A percentile compares a stretch with the other conserved stretches of the same genome.
These are phyloP conservation scores for Theristicus caerulescens DNA, from an alignment of 2,113 vertebrate species.

Conservation along the genomic window DNA sequence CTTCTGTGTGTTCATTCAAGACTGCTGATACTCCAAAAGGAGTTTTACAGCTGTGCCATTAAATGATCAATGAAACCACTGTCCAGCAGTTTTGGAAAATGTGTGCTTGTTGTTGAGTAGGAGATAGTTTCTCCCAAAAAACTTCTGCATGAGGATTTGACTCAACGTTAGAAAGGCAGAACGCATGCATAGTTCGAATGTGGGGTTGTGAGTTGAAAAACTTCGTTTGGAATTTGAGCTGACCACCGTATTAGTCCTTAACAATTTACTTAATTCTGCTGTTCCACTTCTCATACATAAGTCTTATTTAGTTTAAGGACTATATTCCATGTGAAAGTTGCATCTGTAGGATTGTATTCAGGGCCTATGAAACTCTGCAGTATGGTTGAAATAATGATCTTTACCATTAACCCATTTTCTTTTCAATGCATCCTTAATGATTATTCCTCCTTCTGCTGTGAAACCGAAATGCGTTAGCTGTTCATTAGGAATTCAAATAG, in stretches of 20 bases:
- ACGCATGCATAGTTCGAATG: neutral
- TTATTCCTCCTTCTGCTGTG: neutral
- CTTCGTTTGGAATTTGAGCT: neutral
- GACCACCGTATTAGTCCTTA: neutral
- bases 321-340: neutral
- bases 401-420: conserved; percentile 4
- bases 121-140: neutral
- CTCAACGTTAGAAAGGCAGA: neutral
- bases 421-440: neutral
- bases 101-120: neutral
- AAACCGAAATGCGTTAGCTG: neutral
- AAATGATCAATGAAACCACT: neutral
- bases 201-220: neutral
- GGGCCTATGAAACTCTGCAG: neutral
- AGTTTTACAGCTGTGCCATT: neutral
- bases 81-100: neutral
- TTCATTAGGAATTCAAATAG: conserved; percentile 28
- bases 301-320: neutral
- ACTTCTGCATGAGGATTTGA: neutral
- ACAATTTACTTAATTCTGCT: neutral
- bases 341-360: neutral
- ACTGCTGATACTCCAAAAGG: neutral
- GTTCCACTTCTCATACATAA: neutral
- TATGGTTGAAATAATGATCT: neutral
- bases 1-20: neutral